Percentiles rank a stretch among this genome's conserved stretches.
Evolutionary conservation across 2,888 invertebrate genomes (phyloP).

Genomic region (Cryptops parisi): DNA sequence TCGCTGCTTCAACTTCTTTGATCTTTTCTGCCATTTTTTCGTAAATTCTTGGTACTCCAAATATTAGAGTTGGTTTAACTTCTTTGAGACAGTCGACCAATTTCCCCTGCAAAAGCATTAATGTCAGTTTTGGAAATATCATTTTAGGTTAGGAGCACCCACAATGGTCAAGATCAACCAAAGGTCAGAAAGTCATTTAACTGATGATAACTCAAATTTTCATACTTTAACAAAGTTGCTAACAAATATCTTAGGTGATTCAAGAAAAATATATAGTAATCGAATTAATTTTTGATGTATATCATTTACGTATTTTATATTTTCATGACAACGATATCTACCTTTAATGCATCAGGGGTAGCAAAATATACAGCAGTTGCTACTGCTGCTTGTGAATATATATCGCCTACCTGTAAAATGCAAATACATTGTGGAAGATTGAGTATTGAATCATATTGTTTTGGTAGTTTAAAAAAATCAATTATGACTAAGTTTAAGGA

Average conservation of each 20-base stretch:
- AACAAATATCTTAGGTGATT: too few species aligned
- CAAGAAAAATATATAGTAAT: neutral
- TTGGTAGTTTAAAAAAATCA: too few species aligned
- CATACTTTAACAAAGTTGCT: too few species aligned
- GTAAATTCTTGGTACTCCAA: neutral
- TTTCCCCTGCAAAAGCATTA: neutral
- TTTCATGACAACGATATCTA: neutral
- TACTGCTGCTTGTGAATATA: neutral
- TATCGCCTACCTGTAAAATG: neutral
- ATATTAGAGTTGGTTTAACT: neutral
- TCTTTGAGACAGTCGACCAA: neutral
- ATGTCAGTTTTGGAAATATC: neutral
- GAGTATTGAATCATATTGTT: too few species aligned
- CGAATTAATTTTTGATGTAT: neutral
- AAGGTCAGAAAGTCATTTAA: too few species aligned
- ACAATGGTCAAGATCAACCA: too few species aligned
- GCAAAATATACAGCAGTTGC: neutral
- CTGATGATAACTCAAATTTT: too few species aligned
- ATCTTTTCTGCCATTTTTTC: constrained; percentile 1
- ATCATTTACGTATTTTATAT: too few species aligned
- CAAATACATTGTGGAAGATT: too few species aligned
- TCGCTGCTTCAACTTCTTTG: neutral
- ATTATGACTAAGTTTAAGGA: too few species aligned
- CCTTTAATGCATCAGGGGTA: neutral
- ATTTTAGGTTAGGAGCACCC: too few species aligned